Evolutionary conservation across 2,888 invertebrate genomes (phyloP).

Genomic region (Sinelater perroti): DNA sequence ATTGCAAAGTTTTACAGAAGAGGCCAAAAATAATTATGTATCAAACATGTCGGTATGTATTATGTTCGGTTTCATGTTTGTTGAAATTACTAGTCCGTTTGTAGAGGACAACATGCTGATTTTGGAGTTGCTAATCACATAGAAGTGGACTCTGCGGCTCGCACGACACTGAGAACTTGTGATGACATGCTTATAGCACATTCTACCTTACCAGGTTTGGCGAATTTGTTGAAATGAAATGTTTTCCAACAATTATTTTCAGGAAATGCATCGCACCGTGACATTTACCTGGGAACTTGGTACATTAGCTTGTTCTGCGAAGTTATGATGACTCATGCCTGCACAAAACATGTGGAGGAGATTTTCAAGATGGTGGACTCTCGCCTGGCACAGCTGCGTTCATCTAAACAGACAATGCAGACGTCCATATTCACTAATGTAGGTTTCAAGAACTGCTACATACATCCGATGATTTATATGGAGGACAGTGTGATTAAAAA

Average conservation of each 20-base stretch:
- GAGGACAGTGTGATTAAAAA: slow-evolving; percentile 49
- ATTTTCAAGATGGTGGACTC: slow-evolving; percentile 70
- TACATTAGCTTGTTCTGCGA: slow-evolving; percentile 73
- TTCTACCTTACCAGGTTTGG: slow-evolving; percentile 66
- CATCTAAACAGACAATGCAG: slow-evolving; percentile 62
- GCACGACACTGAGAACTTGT: slow-evolving; percentile 48
- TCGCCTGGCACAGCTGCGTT: slow-evolving; percentile 58
- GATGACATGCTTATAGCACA: slow-evolving; percentile 71
- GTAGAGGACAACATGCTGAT: slow-evolving; percentile 55
- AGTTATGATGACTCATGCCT: slow-evolving; percentile 70
- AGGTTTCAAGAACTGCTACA: slow-evolving; percentile 71
- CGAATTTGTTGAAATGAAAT: no score
- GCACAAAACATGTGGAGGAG: slow-evolving; percentile 69
- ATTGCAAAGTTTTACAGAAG: slow-evolving; percentile 64
- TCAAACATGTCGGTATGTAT: slow-evolving; percentile 70
- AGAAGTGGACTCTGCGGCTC: slow-evolving; percentile 42
- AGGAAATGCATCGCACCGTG: slow-evolving; percentile 70
- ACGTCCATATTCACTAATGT: slow-evolving; percentile 68
- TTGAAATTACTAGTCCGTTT: slow-evolving; percentile 8
- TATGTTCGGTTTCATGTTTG: background rate
- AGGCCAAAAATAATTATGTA: slow-evolving; percentile 78
- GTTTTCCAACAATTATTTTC: slow-evolving; percentile 28
- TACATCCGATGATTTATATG: slow-evolving; percentile 72
- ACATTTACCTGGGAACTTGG: slow-evolving; percentile 71
- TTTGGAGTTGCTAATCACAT: slow-evolving; percentile 24